Base-by-base conservation (phyloP, 1,140 invertebrate genomes). In the Drosophila bipectinata region DNA sequence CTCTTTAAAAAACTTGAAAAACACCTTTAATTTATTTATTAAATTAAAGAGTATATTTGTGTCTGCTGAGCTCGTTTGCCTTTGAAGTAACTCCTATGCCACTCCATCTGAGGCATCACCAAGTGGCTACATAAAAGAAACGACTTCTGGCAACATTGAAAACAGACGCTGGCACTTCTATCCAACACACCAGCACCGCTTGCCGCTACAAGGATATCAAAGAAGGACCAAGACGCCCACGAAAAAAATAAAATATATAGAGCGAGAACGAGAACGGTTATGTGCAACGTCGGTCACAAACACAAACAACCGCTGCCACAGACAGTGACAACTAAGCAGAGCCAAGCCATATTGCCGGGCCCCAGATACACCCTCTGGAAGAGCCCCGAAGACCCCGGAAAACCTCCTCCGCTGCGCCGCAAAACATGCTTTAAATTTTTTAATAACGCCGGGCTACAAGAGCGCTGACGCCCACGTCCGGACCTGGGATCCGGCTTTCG, bases 351-450 rank as follows among this genome's bases (percentile, higher is more conserved):
- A 80, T 77, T 81, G 77, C 73, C 64, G 54, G 57, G 57, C 41
- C 76, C 48, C 10, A 37, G 8, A 39, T 59, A 51, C 14, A 15
- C n/a, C 51, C 15, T 14, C 41, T 6, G 18, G n/a, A 30, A 47
- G n/a, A 4, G 8, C 34, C 34, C 34, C 34, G 12, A 26, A 12
- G 12, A 12, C 52, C 24, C 49, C 26, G 10, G 18, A 18, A 34
- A 26, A 18, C 41, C 12, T 44, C 30, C 68, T 37, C 30, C 28
- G 77, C 59, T 62, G 66, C 69, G 81, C 89, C 84, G 53, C 79
- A 91, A 89, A 91, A 91, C 89, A 91, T 91, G 90, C 89, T 91
- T 90, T 87, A 91, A 91, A 87, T 91, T 91, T 91, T 91, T 91
- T 91, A 91, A 91, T 91, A 91, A 84, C 81, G 69, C 82, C 72